Base-by-base conservation (phyloP, 2,113 vertebrate genomes). In the Laticauda colubrina region DNA sequence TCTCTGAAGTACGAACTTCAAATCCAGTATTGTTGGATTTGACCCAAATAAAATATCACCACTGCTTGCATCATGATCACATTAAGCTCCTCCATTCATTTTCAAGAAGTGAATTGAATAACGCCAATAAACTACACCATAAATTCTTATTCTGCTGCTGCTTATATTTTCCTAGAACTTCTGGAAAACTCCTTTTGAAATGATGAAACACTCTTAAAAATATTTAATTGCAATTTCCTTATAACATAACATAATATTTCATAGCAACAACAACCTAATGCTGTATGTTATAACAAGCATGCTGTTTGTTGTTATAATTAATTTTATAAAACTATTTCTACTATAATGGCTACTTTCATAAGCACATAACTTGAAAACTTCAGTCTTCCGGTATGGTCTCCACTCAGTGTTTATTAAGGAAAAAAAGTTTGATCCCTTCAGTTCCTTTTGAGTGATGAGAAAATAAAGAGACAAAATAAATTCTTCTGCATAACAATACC, bases 321-420 rank as follows among this genome's bases (percentile, higher is more conserved):
- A 53, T 57, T 94, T 91, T 96, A 85, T 96, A 96, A 96, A 97
- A 64, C 93, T 89, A 93, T 93, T 97, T 95, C 95, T 95, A 96
- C 94, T 93, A 94, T 8, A 48, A 92, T 93, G 51, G 64, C 90
- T 34, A 53, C 96, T 95, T 96, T 96, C 94, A 95, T 94, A 95
- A 95, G 91, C 95, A 93, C 92, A 87, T 95, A 96, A 96, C 94
- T 95, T 92, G 95, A 96, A 96, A 93, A 95, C 90, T 94, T 96
- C 56, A 91, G 90, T 94, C 95, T 90, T 92, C 43, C n/a, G 89
- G 94, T 91, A 61, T 96, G 94, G 87, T 87, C n/a, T 34, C 93
- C 87, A 69, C 45, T 85, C 94, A 94, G 75, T 69, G 54, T 87
- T 81, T 45, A 81, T 91, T 87, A 5, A 2, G 89, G 90, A 6